These are phyloP conservation scores for Gorilla gorilla DNA, from an alignment of 2,113 vertebrate species.

Conservation along the genomic window DNA sequence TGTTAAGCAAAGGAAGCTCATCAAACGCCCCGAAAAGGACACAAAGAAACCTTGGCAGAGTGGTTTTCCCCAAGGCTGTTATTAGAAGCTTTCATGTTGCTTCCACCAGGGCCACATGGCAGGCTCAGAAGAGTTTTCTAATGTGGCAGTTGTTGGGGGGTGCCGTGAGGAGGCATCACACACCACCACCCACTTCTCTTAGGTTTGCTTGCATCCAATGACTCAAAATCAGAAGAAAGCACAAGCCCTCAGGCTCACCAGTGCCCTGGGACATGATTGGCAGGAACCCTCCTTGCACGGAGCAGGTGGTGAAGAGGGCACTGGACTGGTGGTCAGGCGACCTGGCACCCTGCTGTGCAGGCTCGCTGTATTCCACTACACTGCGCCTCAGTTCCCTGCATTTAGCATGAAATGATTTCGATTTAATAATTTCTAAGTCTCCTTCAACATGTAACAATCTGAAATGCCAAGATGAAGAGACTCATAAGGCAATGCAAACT, in stretches of 20 bases:
- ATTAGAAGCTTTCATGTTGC: not conserved
- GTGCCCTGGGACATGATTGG: not conserved
- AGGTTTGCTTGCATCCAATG: not conserved
- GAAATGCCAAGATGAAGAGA: not conserved
- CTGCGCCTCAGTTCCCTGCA: not conserved
- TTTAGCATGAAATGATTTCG: not conserved
- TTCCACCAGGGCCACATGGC: not conserved
- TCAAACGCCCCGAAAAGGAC: not conserved
- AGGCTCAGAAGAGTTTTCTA: too few relatives aligned
- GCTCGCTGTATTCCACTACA: not conserved
- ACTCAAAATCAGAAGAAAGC: not conserved
- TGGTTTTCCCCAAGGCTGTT: not conserved
- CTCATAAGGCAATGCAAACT: not conserved
- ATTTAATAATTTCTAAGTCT: not conserved
- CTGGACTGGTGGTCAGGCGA: not conserved
- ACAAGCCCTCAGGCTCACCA: not conserved
- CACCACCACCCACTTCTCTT: too few relatives aligned
- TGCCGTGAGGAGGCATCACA: too few relatives aligned
- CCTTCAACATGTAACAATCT: not conserved
- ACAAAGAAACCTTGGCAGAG: not conserved
- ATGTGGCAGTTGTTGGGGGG: too few relatives aligned
- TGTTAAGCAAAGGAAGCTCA: slow-evolving; percentile 49
- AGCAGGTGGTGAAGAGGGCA: fast-evolving
- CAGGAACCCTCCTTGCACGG: not conserved
- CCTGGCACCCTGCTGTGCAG: not conserved